These are phyloP conservation scores for Varecia variegata DNA, from an alignment of 2,797 vertebrate genomes.

Conservation along the genomic window DNA sequence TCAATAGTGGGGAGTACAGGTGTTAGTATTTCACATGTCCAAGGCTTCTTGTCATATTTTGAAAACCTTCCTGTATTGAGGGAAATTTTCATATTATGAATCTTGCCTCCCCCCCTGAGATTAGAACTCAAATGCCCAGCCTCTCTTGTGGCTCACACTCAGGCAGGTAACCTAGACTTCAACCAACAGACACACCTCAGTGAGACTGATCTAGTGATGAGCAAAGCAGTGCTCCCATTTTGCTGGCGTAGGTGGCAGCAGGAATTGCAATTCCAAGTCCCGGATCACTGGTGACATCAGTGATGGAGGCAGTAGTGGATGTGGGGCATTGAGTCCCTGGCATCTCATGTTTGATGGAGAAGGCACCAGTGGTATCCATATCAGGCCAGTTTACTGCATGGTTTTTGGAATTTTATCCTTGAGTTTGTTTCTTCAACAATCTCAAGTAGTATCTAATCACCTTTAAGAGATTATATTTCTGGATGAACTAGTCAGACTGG, in stretches of 20 bases:
- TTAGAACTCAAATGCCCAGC: background rate
- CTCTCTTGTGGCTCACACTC: background rate
- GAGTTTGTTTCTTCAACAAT: background rate
- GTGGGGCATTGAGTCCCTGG: background rate
- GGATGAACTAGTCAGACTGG: constrained; percentile 20
- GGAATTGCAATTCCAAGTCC: background rate
- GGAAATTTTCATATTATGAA: background rate
- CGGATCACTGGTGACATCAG: background rate
- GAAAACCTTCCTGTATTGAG: background rate
- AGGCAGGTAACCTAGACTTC: background rate
- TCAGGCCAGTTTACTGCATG: background rate
- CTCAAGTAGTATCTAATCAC: background rate
- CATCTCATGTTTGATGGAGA: background rate
- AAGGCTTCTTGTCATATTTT: background rate
- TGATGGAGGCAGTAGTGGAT: no score
- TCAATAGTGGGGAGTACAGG: background rate
- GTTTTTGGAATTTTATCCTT: background rate
- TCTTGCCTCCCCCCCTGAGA: background rate
- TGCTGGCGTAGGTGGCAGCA: background rate
- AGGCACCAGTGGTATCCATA: background rate
- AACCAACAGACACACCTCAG: background rate
- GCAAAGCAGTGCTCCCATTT: background rate
- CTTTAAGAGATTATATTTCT: constrained; percentile 1
- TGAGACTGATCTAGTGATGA: background rate
- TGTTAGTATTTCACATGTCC: background rate